Evolutionary conservation across 1,140 invertebrate genomes (phyloP).

Genomic region (Rhyacophila brunnea): DNA sequence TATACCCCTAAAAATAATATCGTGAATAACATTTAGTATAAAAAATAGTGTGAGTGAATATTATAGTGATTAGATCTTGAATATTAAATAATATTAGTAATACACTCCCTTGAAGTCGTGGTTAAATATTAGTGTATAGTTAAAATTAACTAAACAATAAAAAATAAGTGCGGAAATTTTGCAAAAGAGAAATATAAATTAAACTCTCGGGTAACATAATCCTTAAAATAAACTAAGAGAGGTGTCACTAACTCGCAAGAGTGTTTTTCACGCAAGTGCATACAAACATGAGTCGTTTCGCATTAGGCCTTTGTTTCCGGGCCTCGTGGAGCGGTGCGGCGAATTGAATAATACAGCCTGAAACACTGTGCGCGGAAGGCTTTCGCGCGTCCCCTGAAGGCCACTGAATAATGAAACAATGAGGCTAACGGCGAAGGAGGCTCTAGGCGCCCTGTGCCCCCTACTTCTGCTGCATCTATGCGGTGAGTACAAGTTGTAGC

Average conservation of each 20-base stretch:
- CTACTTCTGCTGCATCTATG: constrained; percentile 28
- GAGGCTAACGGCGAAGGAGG: constrained; percentile 21
- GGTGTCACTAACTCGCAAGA: not conserved
- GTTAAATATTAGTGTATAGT: too few species aligned
- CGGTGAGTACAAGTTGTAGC: constrained; percentile 18
- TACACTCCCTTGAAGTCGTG: too few species aligned
- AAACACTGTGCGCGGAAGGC: constrained; percentile 1
- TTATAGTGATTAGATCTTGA: too few species aligned
- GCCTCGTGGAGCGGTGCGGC: not conserved
- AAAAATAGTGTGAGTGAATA: too few species aligned
- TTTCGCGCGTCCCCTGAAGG: constrained; percentile 9
- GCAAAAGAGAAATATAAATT: too few species aligned
- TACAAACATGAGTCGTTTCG: not conserved
- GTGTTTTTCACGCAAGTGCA: not conserved
- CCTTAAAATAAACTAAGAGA: not conserved
- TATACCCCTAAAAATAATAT: too few species aligned
- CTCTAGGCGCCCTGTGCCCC: constrained; percentile 7
- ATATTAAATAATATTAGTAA: too few species aligned
- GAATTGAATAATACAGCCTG: too few species aligned
- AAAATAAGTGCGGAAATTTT: too few species aligned
- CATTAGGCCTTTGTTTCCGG: not conserved
- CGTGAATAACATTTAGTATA: too few species aligned
- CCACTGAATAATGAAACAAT: constrained; percentile 35
- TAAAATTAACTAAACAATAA: too few species aligned
- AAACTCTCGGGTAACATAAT: not conserved